Evolutionary conservation across 2,113 vertebrate genomes (phyloP).

Genomic region (Sula dactylatra): DNA sequence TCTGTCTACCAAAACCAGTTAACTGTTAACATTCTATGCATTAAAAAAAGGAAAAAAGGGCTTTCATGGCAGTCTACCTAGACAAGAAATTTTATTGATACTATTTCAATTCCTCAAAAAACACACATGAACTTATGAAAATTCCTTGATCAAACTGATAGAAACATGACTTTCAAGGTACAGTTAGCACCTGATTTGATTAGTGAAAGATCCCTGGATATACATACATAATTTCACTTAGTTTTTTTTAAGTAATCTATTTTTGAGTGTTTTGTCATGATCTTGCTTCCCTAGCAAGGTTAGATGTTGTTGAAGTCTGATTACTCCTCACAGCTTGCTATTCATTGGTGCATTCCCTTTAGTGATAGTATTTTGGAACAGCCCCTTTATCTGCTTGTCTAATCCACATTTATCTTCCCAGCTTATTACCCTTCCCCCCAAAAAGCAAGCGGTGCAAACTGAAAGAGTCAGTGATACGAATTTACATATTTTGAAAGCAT

Average conservation of each 20-base stretch:
- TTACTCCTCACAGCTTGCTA: not conserved
- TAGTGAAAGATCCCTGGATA: not conserved
- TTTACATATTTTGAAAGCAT: not conserved
- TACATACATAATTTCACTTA: not conserved
- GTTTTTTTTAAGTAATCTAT: not conserved
- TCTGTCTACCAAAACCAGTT: not conserved
- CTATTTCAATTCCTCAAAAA: not conserved
- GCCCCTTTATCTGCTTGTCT: not conserved
- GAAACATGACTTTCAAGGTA: not conserved
- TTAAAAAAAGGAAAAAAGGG: not conserved
- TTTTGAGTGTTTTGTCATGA: not conserved
- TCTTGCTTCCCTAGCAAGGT: not conserved
- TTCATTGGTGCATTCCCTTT: not conserved
- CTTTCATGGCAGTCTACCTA: not conserved
- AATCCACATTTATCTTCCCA: not conserved
- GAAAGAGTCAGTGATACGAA: not conserved
- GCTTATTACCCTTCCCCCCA: not conserved
- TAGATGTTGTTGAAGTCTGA: not conserved
- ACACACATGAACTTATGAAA: accelerated
- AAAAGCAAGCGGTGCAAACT: not conserved
- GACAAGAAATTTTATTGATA: not conserved
- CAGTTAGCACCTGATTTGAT: not conserved
- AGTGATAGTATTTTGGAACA: not conserved
- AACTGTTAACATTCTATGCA: not conserved
- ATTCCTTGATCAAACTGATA: not conserved